Evolutionary conservation across 2,888 invertebrate species (phyloP).

Genomic region (Aproaerema taeniolella): DNA sequence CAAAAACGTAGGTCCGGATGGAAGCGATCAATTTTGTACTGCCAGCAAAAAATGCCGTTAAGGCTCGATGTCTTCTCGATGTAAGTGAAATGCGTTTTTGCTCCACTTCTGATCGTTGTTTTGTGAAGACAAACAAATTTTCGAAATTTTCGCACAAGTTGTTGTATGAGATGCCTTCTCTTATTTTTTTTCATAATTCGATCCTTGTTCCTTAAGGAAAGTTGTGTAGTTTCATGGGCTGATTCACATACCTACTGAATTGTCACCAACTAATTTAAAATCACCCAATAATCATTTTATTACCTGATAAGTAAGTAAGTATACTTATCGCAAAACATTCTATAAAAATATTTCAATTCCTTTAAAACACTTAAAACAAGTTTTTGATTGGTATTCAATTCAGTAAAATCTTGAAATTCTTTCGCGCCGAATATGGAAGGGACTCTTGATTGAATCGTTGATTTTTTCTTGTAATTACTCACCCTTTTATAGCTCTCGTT

Average conservation of each 20-base stretch:
- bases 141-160: too few species aligned
- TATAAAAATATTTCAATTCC: neutral
- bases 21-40: slow-evolving; percentile 47
- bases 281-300: too few species aligned
- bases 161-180: too few species aligned
- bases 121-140: too few species aligned
- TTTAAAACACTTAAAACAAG: too few species aligned
- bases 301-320: neutral
- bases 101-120: neutral
- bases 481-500: slow-evolving; percentile 10
- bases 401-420: slow-evolving; percentile 23
- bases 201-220: too few species aligned
- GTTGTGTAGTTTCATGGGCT: too few species aligned
- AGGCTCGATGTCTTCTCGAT: too few species aligned
- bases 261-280: too few species aligned
- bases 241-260: too few species aligned
- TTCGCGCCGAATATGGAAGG: slow-evolving; percentile 20
- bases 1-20: slow-evolving; percentile 52
- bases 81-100: neutral
- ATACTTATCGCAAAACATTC: neutral
- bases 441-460: slow-evolving; percentile 8
- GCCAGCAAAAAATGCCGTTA: slow-evolving; percentile 29
- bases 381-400: slow-evolving; percentile 26
- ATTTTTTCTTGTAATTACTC: slow-evolving; percentile 22
- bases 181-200: too few species aligned